Evolutionary conservation across 2,113 vertebrate species (phyloP).

Genomic region (Parotia lawesii): DNA sequence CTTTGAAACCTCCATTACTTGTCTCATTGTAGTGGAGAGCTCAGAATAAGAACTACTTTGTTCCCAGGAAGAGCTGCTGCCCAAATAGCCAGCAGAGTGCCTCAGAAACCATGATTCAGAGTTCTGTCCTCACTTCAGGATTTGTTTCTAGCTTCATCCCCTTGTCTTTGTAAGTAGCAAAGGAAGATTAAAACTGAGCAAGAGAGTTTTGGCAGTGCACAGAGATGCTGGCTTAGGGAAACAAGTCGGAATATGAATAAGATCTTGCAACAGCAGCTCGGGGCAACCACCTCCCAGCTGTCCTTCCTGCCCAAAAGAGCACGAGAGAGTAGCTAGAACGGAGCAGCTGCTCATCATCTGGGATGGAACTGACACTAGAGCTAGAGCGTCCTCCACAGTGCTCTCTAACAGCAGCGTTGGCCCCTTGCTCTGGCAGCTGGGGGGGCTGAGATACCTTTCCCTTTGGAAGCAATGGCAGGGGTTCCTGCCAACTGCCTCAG

Average conservation of each 20-base stretch:
- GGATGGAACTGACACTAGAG: not conserved
- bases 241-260: accelerated
- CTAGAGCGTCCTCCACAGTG: not conserved
- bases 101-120: not conserved
- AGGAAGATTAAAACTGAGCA: not conserved
- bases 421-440: not conserved
- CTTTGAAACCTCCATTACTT: not conserved
- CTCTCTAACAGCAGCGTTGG: accelerated
- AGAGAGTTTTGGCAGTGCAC: not conserved
- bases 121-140: not conserved
- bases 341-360: not conserved
- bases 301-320: not conserved
- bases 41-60: not conserved
- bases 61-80: not conserved
- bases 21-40: not conserved
- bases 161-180: not conserved
- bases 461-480: not conserved
- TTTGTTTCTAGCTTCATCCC: not conserved
- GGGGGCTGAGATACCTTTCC: not conserved
- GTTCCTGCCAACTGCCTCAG: not conserved
- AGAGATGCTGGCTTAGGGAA: not conserved
- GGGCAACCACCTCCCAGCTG: not conserved
- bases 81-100: not conserved
- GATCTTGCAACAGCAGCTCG: accelerated
- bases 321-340: not conserved